Conservation (phyloP, 1,140 invertebrate species). For the Bradynema listronoti region DNA sequence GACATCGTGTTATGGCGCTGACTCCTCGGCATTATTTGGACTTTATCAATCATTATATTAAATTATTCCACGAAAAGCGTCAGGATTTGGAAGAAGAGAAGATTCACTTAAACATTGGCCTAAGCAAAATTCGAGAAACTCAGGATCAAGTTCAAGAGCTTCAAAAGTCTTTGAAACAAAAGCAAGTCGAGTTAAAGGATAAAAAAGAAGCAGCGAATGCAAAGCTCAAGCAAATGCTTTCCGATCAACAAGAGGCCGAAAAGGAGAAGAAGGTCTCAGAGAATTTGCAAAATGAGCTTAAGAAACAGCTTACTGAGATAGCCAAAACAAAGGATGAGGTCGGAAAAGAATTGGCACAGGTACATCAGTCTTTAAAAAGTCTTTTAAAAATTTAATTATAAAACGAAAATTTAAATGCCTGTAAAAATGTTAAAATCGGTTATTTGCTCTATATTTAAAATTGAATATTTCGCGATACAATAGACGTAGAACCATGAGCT, state of each 20-base stretch:
- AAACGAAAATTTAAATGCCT: no score
- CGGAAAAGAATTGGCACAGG: slow-evolving; percentile 84
- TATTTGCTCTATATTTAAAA: no score
- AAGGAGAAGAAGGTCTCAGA: slow-evolving; percentile 96
- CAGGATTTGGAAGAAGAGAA: slow-evolving; percentile 84
- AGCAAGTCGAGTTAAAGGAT: slow-evolving; percentile 88
- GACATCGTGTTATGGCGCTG: slow-evolving; percentile 88
- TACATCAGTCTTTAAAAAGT: slow-evolving; percentile 12
- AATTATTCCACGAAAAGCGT: slow-evolving; percentile 92
- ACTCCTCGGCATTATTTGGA: slow-evolving; percentile 98
- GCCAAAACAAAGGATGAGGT: slow-evolving; percentile 83
- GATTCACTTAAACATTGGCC: slow-evolving; percentile 92
- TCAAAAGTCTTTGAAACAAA: slow-evolving; percentile 94
- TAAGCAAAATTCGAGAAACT: slow-evolving; percentile 97
- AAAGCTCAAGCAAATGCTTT: slow-evolving; percentile 91
- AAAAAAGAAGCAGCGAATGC: slow-evolving; percentile 97
- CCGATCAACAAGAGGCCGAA: slow-evolving; percentile 96
- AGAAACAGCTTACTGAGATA: slow-evolving; percentile 73
- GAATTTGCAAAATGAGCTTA: slow-evolving; percentile 84
- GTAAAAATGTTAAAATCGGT: no score
- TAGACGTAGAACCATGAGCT: no score
- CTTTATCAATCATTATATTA: slow-evolving; percentile 97
- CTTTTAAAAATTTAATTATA: slow-evolving; percentile 1
- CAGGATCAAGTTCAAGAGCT: slow-evolving; percentile 99
- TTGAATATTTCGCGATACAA: no score